Percentiles rank a stretch among this genome's conserved stretches.
Evolutionary conservation across 2,888 invertebrate genomes (phyloP).

Genomic region (Drosophila koepferae): DNA sequence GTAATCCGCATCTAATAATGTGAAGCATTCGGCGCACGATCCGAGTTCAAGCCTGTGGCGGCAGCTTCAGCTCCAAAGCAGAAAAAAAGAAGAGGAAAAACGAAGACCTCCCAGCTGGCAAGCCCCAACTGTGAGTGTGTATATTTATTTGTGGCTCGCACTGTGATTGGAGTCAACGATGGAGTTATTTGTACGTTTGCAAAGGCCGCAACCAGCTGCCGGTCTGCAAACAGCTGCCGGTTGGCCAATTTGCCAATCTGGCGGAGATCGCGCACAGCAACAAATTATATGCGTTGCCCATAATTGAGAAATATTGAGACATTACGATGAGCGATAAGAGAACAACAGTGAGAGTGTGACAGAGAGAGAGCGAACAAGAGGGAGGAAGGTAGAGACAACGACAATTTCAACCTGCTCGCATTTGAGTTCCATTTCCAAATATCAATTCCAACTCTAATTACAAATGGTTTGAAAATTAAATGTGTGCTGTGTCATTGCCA

Average conservation of each 20-base stretch:
- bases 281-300: conserved; percentile 79
- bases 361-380: background rate
- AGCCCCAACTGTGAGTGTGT: conserved; percentile 13
- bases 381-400: conserved; percentile 38
- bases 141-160: conserved; percentile 29
- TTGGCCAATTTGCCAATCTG: conserved; percentile 37
- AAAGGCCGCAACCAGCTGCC: conserved; percentile 36
- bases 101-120: conserved; percentile 72
- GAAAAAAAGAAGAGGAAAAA: conserved; percentile 22
- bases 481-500: conserved; percentile 56
- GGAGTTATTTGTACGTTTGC: conserved; percentile 82
- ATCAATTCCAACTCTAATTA: conserved; percentile 60
- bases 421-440: conserved; percentile 9
- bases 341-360: background rate
- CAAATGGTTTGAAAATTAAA: conserved; percentile 55
- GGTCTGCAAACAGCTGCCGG: conserved; percentile 44
- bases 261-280: conserved; percentile 65
- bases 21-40: conserved; percentile 83
- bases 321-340: conserved; percentile 50
- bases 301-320: conserved; percentile 81
- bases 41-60: conserved; percentile 41
- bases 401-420: conserved; percentile 48
- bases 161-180: conserved; percentile 82
- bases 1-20: conserved; percentile 83
- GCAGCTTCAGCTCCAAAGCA: conserved; percentile 10